A percentile compares a stretch with the other conserved stretches of the same genome.
phyloP scores from a whole-genome alignment of 2,888 invertebrate genomes.

The Lepidocyrtinus sp. region DNA sequence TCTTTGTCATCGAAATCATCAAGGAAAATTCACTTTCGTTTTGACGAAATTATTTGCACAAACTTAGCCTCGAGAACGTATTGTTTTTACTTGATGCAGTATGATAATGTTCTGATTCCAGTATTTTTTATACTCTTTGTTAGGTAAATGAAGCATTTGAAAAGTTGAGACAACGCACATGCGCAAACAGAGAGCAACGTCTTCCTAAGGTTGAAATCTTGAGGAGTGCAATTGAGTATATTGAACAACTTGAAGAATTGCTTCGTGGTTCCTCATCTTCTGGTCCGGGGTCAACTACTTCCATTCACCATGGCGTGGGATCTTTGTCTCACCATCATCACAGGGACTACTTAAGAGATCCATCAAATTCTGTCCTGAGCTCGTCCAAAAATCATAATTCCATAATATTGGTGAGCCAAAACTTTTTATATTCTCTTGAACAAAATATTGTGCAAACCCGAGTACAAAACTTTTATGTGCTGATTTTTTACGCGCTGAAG shows the following conservation, averaged over 20 bases:
- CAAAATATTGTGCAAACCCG: too few species aligned
- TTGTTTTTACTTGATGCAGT: too few species aligned
- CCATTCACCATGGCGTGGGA: conserved; percentile 17
- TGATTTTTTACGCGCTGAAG: background rate
- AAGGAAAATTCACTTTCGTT: too few species aligned
- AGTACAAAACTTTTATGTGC: background rate
- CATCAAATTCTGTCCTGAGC: conserved; percentile 60
- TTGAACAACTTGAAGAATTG: conserved; percentile 90
- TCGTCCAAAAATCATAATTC: conserved; percentile 62
- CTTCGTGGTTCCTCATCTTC: conserved; percentile 76
- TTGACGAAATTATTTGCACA: too few species aligned
- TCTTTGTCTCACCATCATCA: conserved; percentile 50
- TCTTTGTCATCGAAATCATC: too few species aligned
- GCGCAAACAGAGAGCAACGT: conserved; percentile 95
- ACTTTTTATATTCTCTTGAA: background rate
- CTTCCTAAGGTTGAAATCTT: conserved; percentile 98
- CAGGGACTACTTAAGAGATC: conserved; percentile 66
- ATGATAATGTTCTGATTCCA: too few species aligned
- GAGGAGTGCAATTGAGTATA: conserved; percentile 97
- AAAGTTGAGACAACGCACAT: conserved; percentile 90
- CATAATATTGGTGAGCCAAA: conserved; percentile 61
- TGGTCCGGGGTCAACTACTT: conserved; percentile 27
- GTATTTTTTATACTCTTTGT: too few species aligned
- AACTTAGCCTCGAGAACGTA: too few species aligned
- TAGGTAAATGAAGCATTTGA: conserved; percentile 99